Conservation (phyloP, 2,888 invertebrate genomes). For the Baccha elongata region DNA sequence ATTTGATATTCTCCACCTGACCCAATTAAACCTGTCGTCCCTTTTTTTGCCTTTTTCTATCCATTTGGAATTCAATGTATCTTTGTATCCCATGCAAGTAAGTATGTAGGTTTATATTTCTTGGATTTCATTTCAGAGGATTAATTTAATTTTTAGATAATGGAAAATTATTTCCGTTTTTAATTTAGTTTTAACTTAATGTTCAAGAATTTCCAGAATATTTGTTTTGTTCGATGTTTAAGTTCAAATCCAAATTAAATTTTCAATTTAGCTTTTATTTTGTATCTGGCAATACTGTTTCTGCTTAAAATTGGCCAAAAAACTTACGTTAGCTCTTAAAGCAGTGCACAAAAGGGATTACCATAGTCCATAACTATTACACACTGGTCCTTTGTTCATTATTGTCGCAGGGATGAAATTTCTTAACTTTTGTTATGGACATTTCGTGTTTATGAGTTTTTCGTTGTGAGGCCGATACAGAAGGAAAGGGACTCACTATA, state of each 20-base stretch:
- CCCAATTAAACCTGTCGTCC: conserved; percentile 51
- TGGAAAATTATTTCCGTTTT: too few species aligned
- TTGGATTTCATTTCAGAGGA: too few species aligned
- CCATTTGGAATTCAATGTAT: conserved; percentile 43
- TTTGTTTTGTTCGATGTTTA: too few species aligned
- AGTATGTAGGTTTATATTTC: too few species aligned
- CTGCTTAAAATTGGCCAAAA: neutral
- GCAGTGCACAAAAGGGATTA: conserved; percentile 28
- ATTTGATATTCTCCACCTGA: conserved; percentile 49
- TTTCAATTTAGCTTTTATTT: too few species aligned
- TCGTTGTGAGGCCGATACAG: neutral
- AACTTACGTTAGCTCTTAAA: neutral
- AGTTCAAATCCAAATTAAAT: too few species aligned
- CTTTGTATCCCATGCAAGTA: conserved; percentile 30
- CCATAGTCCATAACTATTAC: conserved; percentile 9
- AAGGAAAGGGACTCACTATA: neutral
- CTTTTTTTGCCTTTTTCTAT: neutral
- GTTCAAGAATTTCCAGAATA: too few species aligned
- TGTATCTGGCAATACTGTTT: neutral
- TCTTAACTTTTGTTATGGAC: conserved; percentile 47
- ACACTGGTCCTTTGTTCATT: conserved; percentile 28
- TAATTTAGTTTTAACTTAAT: too few species aligned
- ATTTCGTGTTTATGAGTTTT: conserved; percentile 63
- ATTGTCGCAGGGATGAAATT: conserved; percentile 40
- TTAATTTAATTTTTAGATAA: too few species aligned